Evolutionary conservation across 2,888 invertebrate genomes (phyloP).

Genomic region (Tachystola acroxantha): DNA sequence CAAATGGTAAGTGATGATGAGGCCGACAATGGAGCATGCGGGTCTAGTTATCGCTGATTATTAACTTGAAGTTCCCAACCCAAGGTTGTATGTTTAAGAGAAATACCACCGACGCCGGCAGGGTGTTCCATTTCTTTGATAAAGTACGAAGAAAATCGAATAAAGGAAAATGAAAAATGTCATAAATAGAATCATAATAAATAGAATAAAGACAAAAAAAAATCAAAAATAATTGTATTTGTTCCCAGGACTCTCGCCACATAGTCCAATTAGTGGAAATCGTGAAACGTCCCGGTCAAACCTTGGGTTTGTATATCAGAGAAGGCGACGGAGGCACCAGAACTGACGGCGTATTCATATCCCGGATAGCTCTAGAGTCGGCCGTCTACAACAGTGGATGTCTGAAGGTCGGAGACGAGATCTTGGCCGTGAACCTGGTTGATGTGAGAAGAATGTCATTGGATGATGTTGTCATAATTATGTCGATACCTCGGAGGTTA

Average conservation of each 20-base stretch:
- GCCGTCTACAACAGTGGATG: conserved; percentile 98
- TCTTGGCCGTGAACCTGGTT: conserved; percentile 97
- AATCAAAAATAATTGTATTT: no score
- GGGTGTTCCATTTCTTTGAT: no score
- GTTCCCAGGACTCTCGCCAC: conserved; percentile 83
- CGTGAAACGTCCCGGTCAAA: conserved; percentile 98
- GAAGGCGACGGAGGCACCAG: conserved; percentile 99
- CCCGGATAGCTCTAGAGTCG: conserved; percentile 92
- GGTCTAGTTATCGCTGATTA: no score
- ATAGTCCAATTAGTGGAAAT: conserved; percentile 97
- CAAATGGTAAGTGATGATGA: no score
- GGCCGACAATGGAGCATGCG: no score
- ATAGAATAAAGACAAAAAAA: no score
- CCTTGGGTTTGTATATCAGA: conserved; percentile 97
- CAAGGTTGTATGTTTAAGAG: no score
- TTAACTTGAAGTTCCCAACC: no score
- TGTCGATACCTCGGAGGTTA: conserved; percentile 98
- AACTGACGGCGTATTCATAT: conserved; percentile 98
- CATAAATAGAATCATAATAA: no score
- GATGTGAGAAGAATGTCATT: conserved; percentile 98
- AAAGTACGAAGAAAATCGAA: no score
- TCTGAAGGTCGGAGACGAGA: conserved; percentile 98
- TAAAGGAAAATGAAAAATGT: no score
- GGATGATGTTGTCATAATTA: conserved; percentile 99
- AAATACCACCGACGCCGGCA: no score